Evolutionary conservation across 1,140 invertebrate genomes (phyloP).

Genomic region (Microplitis demolitor): DNA sequence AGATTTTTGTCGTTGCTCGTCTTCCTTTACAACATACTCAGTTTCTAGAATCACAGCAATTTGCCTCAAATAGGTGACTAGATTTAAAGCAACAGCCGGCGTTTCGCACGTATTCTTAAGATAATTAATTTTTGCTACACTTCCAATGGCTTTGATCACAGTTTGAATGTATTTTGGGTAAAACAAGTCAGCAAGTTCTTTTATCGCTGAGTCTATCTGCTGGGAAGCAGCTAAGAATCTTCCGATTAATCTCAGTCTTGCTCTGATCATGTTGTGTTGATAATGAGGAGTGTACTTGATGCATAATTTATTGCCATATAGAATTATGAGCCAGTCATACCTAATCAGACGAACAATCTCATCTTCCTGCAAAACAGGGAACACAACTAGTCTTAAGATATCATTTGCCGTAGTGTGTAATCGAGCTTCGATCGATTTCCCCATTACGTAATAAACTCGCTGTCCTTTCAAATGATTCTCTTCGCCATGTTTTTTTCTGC

Average conservation of each 20-base stretch:
- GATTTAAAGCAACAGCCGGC: conserved; percentile 19
- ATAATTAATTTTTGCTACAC: conserved; percentile 12
- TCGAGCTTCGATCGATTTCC: neutral
- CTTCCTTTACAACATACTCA: conserved; percentile 20
- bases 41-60: conserved; percentile 16
- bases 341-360: conserved; percentile 13
- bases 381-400: conserved; percentile 1
- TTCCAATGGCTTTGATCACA: conserved; percentile 8
- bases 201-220: conserved; percentile 21
- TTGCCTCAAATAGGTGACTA: conserved; percentile 25
- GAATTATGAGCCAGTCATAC: conserved; percentile 27
- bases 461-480: neutral
- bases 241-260: conserved; percentile 19
- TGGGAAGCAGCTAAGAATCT: conserved; percentile 46
- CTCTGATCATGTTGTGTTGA: conserved; percentile 20
- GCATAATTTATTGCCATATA: conserved; percentile 27
- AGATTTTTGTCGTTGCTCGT: conserved; percentile 16
- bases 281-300: conserved; percentile 16
- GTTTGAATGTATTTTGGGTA: conserved; percentile 23
- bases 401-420: conserved; percentile 7
- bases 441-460: neutral
- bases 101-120: conserved; percentile 8
- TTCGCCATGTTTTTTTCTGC: neutral
- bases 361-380: conserved; percentile 25
- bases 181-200: conserved; percentile 18